Conservation (phyloP, 2,113 vertebrate genomes). For the Scartelaos histophorus region DNA sequence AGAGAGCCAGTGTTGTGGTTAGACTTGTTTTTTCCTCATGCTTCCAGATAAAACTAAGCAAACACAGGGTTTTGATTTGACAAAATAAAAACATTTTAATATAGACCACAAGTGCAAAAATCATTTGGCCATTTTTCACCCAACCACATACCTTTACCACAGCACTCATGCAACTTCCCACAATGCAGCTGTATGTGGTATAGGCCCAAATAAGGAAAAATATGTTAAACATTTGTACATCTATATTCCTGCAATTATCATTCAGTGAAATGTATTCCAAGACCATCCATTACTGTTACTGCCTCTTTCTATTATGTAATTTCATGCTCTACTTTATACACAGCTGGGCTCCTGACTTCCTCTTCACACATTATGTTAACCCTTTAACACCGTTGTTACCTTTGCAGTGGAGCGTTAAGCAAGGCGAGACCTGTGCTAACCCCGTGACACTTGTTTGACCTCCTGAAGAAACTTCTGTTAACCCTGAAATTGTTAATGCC, state of each 20-base stretch:
- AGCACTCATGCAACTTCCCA: background rate
- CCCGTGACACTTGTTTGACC: background rate
- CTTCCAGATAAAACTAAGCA: conserved; percentile 34
- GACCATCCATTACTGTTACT: background rate
- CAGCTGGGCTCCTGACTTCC: background rate
- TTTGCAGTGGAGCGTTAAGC: background rate
- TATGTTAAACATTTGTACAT: background rate
- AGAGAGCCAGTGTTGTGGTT: conserved; percentile 34
- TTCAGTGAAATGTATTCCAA: background rate
- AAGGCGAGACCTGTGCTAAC: background rate
- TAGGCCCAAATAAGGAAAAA: background rate
- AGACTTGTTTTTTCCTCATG: conserved; percentile 22
- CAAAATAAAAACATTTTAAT: conserved; percentile 50
- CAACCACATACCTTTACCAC: background rate
- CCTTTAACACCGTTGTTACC: background rate
- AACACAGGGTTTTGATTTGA: conserved; percentile 52
- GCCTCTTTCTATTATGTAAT: background rate
- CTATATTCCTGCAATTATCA: background rate
- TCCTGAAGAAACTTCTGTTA: background rate
- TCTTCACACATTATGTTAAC: background rate
- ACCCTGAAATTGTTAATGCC: background rate
- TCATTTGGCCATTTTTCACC: background rate
- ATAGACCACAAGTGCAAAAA: conserved; percentile 23
- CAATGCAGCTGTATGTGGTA: background rate
- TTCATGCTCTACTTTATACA: conserved; percentile 3